Conservation (phyloP, 2,797 vertebrate genomes). For the Protosalanx chinensis region DNA sequence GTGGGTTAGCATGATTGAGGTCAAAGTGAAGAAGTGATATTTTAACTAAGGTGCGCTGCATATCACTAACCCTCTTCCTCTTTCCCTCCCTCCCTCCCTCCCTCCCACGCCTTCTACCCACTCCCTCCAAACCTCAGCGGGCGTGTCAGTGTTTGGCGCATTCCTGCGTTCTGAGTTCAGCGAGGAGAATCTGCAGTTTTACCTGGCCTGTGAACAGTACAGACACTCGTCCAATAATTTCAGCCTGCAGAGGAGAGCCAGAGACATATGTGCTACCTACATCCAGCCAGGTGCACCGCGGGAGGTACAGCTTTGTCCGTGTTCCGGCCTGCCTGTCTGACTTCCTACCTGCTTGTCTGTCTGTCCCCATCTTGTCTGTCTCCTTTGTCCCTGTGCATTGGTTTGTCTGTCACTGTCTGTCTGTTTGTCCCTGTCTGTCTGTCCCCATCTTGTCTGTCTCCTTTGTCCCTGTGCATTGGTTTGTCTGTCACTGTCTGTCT, state of each 20-base stretch:
- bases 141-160: constrained; percentile 71
- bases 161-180: constrained; percentile 83
- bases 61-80: not conserved
- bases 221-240: constrained; percentile 74
- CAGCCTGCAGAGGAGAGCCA: constrained; percentile 74
- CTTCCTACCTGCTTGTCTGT: not conserved
- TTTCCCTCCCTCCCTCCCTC: not conserved
- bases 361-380: not conserved
- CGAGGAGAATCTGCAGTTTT: constrained; percentile 84
- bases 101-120: constrained; percentile 2
- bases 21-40: not conserved
- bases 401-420: not conserved
- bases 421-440: not conserved
- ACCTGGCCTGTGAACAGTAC: constrained; percentile 80
- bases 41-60: not conserved
- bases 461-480: no score
- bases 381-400: not conserved
- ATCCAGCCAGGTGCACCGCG: constrained; percentile 72
- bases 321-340: not conserved
- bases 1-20: not conserved
- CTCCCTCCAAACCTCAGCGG: constrained; percentile 55
- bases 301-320: constrained; percentile 65
- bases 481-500: not conserved
- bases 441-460: not conserved
- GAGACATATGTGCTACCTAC: constrained; percentile 74